phyloP scores from a whole-genome alignment of 2,888 invertebrate genomes.

The Mimas tiliae region DNA sequence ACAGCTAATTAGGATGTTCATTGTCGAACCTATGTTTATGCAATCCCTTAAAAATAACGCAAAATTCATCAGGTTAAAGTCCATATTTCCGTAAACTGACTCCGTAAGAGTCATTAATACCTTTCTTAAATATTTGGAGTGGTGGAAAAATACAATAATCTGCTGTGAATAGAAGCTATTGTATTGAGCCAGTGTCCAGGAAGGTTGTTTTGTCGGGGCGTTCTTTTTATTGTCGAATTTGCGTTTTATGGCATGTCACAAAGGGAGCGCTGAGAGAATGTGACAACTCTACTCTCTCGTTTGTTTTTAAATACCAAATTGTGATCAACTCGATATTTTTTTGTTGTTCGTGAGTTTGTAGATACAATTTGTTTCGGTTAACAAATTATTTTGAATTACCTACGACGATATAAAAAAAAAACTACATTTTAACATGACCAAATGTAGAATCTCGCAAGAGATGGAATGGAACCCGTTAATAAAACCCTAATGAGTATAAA shows the following conservation, averaged over 20 bases:
- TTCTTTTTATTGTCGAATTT: slow-evolving; percentile 83
- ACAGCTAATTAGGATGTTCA: slow-evolving; percentile 83
- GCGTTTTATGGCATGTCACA: slow-evolving; percentile 81
- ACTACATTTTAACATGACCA: no score
- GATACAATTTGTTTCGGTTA: no score
- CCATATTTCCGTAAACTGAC: slow-evolving; percentile 46
- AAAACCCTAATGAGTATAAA: no score
- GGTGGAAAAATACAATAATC: slow-evolving; percentile 83
- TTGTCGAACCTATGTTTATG: slow-evolving; percentile 79
- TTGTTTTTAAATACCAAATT: slow-evolving; percentile 52
- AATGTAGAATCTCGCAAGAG: no score
- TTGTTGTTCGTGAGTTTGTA: neutral
- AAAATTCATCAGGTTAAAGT: slow-evolving; percentile 52
- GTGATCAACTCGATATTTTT: slow-evolving; percentile 42
- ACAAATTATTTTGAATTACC: no score
- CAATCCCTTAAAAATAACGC: slow-evolving; percentile 46
- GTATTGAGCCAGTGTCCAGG: slow-evolving; percentile 84
- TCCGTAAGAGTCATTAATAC: slow-evolving; percentile 71
- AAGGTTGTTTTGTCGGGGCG: slow-evolving; percentile 79
- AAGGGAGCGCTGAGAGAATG: slow-evolving; percentile 71
- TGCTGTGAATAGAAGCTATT: slow-evolving; percentile 75
- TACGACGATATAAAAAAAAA: no score
- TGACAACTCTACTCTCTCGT: slow-evolving; percentile 70
- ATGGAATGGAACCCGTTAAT: no score
- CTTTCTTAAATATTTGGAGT: slow-evolving; percentile 80